Evolutionary conservation across 2,888 invertebrate genomes (phyloP), one percentile per base, ranked within the genome.

Genomic region (Himalopsyche japonica): DNA sequence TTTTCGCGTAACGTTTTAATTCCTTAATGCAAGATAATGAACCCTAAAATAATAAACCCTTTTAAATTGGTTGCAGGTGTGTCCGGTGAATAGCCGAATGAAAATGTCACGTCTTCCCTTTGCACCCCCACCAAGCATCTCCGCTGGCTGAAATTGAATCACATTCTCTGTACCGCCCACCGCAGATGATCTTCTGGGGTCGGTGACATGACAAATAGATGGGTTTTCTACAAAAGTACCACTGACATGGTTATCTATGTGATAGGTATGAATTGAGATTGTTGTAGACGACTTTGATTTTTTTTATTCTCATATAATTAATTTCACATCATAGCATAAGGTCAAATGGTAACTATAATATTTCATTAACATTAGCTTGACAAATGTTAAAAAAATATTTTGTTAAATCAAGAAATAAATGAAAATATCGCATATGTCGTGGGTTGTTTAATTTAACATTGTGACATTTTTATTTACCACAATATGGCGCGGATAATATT

Each of bases 191-290:
- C n/a, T 78, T 49, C 47, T 43, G 12, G 81, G 49, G 49, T 57
- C 57, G 30, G 49, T 48, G 83, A 83, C 83, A 85, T 85, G 85
- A 85, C 85, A 76, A 85, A 85, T 85, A 80, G 79, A 81, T 82
- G 85, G 85, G 81, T 78, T 43, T 78, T 81, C 34, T 32, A 37
- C 84, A n/a, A 57, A 57, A 57, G 57, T 20, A 57, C 57, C 57
- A 57, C 57, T 57, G 57, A 57, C 57, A 57, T 20, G 57, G 24
- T n/a, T 57, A 57, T 57, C 57, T 20, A 57, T 57, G 20, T 20
- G 57, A 57, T 57, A 57, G 57, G 57, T 57, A 57, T 6, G 20
- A 24, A 57, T 57, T 5, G 57, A 20, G 20, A 57, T 57, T 57
- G 20, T 57, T 20, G 20, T 20, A 5, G n/a, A 20, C 10, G 7